Evolutionary conservation across 2,113 vertebrate genomes (phyloP).

Genomic region (Anguilla japonica): DNA sequence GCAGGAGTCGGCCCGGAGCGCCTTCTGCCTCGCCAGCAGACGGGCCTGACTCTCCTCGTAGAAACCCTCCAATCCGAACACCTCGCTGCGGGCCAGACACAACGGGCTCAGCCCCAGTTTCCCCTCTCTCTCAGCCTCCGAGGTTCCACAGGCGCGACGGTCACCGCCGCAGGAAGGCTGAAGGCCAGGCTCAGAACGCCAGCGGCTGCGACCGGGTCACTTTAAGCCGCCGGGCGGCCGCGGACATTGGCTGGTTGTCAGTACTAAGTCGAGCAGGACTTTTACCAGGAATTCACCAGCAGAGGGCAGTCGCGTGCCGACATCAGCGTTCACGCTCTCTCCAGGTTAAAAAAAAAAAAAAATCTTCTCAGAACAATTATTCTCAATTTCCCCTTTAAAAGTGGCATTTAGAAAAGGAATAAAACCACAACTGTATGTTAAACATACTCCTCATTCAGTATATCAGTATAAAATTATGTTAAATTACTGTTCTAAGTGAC

Average conservation of each 20-base stretch:
- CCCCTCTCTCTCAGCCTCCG: not conserved
- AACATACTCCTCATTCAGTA: too few species aligned
- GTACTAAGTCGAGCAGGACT: not conserved
- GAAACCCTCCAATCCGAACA: conserved; percentile 79
- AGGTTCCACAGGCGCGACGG: not conserved
- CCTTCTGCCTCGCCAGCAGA: conserved; percentile 62
- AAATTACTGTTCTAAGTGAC: too few species aligned
- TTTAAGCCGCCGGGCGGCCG: not conserved
- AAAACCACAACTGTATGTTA: too few species aligned
- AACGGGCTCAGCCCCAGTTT: not conserved
- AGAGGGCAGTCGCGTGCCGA: not conserved
- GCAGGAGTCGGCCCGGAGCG: conserved; percentile 53
- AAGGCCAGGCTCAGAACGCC: not conserved
- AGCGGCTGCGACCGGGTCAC: not conserved
- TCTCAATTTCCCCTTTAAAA: too few species aligned
- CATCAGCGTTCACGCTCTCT: not conserved
- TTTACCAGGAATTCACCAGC: not conserved
- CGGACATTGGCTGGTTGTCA: not conserved
- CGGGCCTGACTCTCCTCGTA: conserved; percentile 68
- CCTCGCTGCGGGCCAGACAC: conserved; percentile 66
- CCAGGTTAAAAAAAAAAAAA: not conserved
- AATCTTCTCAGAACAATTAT: not conserved
- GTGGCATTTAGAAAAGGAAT: too few species aligned
- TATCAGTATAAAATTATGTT: too few species aligned
- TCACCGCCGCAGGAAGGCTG: not conserved